phyloP scores from a whole-genome alignment of 2,113 vertebrate genomes.

The Galeopterus variegatus region DNA sequence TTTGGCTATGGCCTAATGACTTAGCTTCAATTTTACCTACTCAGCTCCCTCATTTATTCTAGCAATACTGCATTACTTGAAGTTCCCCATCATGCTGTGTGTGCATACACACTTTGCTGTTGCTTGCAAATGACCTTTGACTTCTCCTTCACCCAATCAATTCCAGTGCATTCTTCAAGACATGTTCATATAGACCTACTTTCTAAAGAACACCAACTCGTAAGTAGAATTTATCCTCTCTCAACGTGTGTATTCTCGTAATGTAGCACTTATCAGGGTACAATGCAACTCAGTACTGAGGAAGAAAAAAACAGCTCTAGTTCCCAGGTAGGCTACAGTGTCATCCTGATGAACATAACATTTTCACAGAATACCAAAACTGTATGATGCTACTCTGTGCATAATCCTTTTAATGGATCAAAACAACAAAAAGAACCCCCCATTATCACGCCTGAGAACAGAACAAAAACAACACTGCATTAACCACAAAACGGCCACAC shows the following conservation, averaged over 20 bases:
- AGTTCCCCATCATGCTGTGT: not conserved
- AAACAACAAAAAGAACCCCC: not conserved
- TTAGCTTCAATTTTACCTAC: not conserved
- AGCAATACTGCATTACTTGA: not conserved
- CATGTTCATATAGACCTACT: not conserved
- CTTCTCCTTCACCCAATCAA: not conserved
- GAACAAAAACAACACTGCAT: not conserved
- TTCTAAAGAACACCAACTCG: not conserved
- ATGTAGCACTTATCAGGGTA: not conserved
- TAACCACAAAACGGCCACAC: not conserved
- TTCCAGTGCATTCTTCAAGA: not conserved
- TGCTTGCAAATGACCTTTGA: not conserved
- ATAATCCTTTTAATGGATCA: not conserved
- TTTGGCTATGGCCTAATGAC: not conserved
- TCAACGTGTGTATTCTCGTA: not conserved
- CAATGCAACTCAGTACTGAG: not conserved
- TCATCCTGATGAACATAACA: not conserved
- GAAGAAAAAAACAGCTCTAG: not conserved
- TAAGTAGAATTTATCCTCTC: not conserved
- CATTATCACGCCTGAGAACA: not conserved
- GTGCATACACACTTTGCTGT: not conserved
- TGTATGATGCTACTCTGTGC: not conserved
- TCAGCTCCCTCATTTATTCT: not conserved
- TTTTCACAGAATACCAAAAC: constrained; percentile 18
- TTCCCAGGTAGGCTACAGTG: not conserved